A percentile compares a stretch with the other conserved stretches of the same genome.
These are phyloP conservation scores for Rynchops niger DNA, from an alignment of 2,113 vertebrate species.

Conservation along the genomic window DNA sequence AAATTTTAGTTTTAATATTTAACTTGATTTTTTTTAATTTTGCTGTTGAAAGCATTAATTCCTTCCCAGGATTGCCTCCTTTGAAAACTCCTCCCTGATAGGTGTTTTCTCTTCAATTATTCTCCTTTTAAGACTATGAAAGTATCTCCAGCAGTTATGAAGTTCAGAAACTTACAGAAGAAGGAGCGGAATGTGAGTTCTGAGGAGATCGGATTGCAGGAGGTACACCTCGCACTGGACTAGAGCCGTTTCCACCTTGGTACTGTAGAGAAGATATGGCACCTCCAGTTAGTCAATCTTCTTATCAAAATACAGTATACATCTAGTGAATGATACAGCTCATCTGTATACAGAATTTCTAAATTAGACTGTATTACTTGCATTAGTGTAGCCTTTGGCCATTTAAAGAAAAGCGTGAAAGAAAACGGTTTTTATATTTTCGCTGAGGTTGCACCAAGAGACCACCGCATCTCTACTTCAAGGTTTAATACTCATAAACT, in stretches of 20 bases:
- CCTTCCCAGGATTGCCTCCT: neutral
- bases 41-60: neutral
- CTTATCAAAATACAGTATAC: neutral
- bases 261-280: conserved; percentile 74
- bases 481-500: neutral
- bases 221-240: conserved; percentile 93
- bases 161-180: conserved; percentile 82
- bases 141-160: neutral
- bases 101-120: neutral
- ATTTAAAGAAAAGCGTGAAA: neutral
- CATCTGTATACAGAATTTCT: neutral
- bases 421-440: neutral
- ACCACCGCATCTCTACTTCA: neutral
- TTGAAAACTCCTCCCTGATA: neutral
- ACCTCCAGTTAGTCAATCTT: neutral
- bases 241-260: conserved; percentile 96
- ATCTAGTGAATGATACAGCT: neutral
- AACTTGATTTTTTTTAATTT: neutral
- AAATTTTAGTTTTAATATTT: neutral
- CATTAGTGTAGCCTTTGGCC: neutral
- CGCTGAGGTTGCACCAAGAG: neutral
- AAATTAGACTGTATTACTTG: neutral
- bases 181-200: conserved; percentile 96
- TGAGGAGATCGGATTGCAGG: conserved; percentile 94
- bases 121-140: neutral